Evolutionary conservation across 2,888 invertebrate species (phyloP), one percentile per base, ranked within the genome.

Genomic region (Prosopocoilus inquinatus): DNA sequence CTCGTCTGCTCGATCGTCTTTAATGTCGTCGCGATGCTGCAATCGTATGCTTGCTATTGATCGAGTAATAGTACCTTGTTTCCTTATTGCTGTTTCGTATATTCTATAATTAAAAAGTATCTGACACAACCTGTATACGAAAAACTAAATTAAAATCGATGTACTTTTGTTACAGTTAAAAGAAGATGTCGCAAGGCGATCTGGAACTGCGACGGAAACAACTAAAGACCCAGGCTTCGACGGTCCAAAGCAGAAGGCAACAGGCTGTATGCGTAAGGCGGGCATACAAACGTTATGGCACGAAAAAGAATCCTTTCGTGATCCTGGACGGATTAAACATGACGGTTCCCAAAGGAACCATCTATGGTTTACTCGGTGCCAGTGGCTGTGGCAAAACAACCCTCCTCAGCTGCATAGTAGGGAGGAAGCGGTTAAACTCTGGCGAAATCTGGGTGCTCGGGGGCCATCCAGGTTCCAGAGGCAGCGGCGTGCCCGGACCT

Each of bases 381-480:
- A 93, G 93, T 64, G 94, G 94, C 0, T 94, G 94, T 73, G 93
- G 93, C 0, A 94, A 94, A 76, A 94, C 94, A 0, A 94, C 94
- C 0, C 78, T 95, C 4, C 81, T 95, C 0, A 87, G 91, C 57
- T 92, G 92, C 74, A 90, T 94, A 57, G 90, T 95, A 2, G 94
- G 94, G 1, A 80, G 92, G 64, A 80, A 91, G 64, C 80, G 87
- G 61, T 80, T 93, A 55, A 90, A 93, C 75, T 82, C 86, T 1
- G 94, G 94, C 3, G 88, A 89, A 74, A 86, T 94, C 59, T 88
- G 89, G 85, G 92, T 94, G 3, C 82, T 94, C 33, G 94, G 65
- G 8, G 89, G 90, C 8, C 83, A 81, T 57, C 94, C 94, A 0
- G 94, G 94, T 0, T 86, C 89, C 1, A 83, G 83, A 47, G 91